phyloP scores from a whole-genome alignment of 2,888 invertebrate genomes.

The Portevinia maculata region DNA sequence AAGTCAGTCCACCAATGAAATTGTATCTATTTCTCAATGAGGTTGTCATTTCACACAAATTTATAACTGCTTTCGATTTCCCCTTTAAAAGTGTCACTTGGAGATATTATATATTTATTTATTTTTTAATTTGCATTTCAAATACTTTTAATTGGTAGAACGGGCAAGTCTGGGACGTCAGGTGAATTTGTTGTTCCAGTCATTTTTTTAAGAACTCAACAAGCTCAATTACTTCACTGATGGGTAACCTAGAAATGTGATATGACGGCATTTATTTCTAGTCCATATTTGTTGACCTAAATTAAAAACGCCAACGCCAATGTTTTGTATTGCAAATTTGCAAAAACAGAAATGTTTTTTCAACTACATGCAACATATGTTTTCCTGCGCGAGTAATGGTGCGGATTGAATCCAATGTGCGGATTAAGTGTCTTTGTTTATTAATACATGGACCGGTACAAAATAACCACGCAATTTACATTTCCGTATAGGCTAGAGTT shows the following conservation, averaged over 20 bases:
- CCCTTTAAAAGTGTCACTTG: too few species aligned
- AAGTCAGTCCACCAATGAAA: too few species aligned
- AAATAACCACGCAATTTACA: too few species aligned
- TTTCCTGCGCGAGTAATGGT: not conserved
- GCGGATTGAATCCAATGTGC: not conserved
- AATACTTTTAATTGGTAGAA: not conserved
- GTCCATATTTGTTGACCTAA: not conserved
- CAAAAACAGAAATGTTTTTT: not conserved
- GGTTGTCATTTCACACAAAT: too few species aligned
- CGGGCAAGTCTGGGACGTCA: not conserved
- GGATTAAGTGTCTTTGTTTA: not conserved
- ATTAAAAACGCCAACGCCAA: conserved; percentile 2
- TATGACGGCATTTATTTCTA: not conserved
- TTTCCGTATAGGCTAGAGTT: too few species aligned
- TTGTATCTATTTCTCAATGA: too few species aligned
- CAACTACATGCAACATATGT: not conserved
- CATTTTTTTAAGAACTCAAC: not conserved
- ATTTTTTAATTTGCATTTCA: not conserved
- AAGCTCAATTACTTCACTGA: conserved; percentile 1
- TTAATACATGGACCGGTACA: too few species aligned
- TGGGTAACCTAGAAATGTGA: not conserved
- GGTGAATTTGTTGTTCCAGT: not conserved
- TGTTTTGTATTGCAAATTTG: not conserved
- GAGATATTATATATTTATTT: not conserved
- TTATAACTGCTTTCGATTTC: too few species aligned